Base-by-base conservation (phyloP, 2,888 invertebrate genomes). In the Nomada hirtipes region DNA sequence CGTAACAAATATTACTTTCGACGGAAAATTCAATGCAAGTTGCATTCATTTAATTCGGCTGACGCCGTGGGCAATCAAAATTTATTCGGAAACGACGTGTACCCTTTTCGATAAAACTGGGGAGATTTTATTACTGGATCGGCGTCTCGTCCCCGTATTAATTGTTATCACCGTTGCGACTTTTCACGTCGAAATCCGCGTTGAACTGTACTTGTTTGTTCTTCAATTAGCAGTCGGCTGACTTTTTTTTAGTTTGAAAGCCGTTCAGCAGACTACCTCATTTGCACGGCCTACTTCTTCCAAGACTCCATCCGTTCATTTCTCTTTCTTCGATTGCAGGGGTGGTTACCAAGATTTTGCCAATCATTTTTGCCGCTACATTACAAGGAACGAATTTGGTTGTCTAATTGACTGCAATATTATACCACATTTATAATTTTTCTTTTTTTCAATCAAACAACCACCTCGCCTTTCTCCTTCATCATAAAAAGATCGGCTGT, bases 241-340 rank as follows among this genome's bases (percentile, higher is more conserved):
- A 86, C 83, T 80, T 76, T 75, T 74, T 78, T 73, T 67, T 84
- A 85, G 84, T 76, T 80, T 88, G 85, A 15, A 47, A 88, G 83
- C 76, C 82, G 78, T 79, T 85, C 79, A 79, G 79, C 77, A 69
- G 77, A 76, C 87, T 80, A 86, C 79, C 87, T 91, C 88, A 89
- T 91, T 92, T 92, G 88, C 91, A 88, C 91, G 91, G 87, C 91
- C 91, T 89, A 91, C 90, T 91, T 92, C 76, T 72, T 61, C 55
- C 63, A 72, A 82, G 73, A 85, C 80, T 83, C 74, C 70, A 74
- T 50, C 64, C 59, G 73, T 68, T 67, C 64, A 57, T 67, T 70
- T 26, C 11, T 52, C 26, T 60, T 76, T 53, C 55, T 44, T 20
- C 42, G 53, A 42, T 53, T 26, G 36, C 57, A 29, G 59, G 80